phyloP scores from a whole-genome alignment of 30 jellyfish, hydroid and myxozoan genomes.

The Pseudorhiza aurosa region DNA sequence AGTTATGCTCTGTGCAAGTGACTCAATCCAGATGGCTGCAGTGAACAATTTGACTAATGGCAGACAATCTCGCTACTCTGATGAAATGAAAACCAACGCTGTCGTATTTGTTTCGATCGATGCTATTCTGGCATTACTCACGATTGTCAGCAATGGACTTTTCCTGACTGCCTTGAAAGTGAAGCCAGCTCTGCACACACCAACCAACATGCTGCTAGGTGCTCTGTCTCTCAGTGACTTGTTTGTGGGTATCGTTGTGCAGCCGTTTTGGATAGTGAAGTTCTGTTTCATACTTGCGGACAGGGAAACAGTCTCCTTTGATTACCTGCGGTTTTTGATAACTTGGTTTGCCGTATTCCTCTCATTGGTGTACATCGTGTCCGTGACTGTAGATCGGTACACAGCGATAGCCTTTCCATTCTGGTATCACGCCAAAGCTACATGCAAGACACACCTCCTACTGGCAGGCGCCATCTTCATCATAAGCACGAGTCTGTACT shows the following conservation, averaged over 20 bases:
- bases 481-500: neutral
- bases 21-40: no score
- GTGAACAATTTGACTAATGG: no score
- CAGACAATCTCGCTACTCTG: no score
- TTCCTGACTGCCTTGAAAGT: neutral
- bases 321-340: neutral
- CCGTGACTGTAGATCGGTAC: neutral
- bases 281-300: neutral
- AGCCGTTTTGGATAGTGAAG: slow-evolving; percentile 1
- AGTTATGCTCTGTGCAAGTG: no score
- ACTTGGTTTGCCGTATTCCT: neutral
- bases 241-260: slow-evolving; percentile 3
- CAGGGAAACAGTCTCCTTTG: neutral
- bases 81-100: no score
- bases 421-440: slow-evolving; percentile 18
- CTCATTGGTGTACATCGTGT: neutral
- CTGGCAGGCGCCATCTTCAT: neutral
- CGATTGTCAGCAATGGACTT: slow-evolving; percentile 16
- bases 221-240: slow-evolving; percentile 17
- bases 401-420: neutral
- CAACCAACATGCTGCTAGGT: slow-evolving; percentile 28
- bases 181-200: slow-evolving; percentile 20
- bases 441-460: slow-evolving; percentile 3
- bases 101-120: neutral
- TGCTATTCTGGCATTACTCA: neutral